Evolutionary conservation across 2,113 vertebrate genomes (phyloP).

Genomic region (Peromyscus maniculatus): DNA sequence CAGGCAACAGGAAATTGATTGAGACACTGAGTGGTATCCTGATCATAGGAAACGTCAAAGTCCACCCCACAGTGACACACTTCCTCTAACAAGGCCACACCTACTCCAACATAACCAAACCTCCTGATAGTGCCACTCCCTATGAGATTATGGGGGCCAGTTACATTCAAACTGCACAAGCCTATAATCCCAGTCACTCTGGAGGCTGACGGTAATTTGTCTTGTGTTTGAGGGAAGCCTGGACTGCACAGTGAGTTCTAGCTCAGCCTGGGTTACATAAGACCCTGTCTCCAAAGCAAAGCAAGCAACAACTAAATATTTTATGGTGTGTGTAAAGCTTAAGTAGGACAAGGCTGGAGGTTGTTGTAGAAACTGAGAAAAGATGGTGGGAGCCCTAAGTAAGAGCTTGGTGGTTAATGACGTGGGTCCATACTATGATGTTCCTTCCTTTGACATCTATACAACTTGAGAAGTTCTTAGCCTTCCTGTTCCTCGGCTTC

Average conservation of each 20-base stretch:
- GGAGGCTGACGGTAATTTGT: neutral
- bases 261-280: neutral
- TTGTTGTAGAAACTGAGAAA: neutral
- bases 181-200: too few relatives aligned
- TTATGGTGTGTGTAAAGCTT: neutral
- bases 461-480: neutral
- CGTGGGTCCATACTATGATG: neutral
- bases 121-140: neutral
- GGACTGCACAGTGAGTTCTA: neutral
- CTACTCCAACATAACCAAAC: too few relatives aligned
- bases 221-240: neutral
- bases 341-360: neutral
- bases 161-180: neutral
- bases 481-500: neutral
- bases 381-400: neutral
- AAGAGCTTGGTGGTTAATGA: neutral
- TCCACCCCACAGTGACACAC: neutral
- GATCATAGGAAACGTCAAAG: neutral
- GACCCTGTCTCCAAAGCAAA: neutral
- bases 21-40: neutral
- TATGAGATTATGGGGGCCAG: neutral
- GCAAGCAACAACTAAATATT: too few relatives aligned
- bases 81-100: neutral
- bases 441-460: neutral
- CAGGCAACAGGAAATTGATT: neutral